Conservation (phyloP, 2,888 invertebrate genomes). For the Conchocele bisecta region DNA sequence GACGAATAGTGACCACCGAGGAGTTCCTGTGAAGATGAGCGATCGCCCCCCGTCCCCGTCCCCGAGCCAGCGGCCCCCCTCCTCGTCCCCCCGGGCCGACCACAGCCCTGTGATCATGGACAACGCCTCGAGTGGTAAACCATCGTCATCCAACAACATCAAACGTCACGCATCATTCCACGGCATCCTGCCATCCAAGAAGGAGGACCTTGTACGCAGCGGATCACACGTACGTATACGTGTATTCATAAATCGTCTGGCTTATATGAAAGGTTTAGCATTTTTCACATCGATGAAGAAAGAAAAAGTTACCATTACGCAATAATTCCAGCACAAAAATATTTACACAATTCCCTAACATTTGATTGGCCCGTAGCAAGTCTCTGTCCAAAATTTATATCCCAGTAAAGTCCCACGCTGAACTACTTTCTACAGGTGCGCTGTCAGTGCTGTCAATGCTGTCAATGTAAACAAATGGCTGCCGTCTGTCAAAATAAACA, state of each 20-base stretch:
- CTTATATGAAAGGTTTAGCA: no score
- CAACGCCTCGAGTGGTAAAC: conserved; percentile 39
- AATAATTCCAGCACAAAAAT: no score
- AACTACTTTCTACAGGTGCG: no score
- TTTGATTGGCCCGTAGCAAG: no score
- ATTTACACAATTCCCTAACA: no score
- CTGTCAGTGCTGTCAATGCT: no score
- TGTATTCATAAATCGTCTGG: not conserved
- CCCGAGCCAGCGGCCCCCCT: conserved; percentile 26
- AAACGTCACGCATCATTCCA: conserved; percentile 75
- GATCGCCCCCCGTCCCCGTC: conserved; percentile 14
- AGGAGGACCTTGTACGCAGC: conserved; percentile 67
- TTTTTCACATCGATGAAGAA: no score
- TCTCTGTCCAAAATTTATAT: no score
- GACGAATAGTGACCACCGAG: conserved; percentile 72
- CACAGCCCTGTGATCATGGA: conserved; percentile 74
- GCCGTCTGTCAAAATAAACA: no score
- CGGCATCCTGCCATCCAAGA: conserved; percentile 71
- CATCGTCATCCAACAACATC: conserved; percentile 63
- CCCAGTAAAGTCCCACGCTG: no score
- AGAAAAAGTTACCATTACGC: no score
- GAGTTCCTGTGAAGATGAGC: conserved; percentile 51
- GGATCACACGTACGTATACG: conserved; percentile 57
- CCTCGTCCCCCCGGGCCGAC: conserved; percentile 56
- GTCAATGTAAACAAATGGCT: no score